Conservation (phyloP, 2,113 vertebrate species). For the Notothenia rossii region DNA sequence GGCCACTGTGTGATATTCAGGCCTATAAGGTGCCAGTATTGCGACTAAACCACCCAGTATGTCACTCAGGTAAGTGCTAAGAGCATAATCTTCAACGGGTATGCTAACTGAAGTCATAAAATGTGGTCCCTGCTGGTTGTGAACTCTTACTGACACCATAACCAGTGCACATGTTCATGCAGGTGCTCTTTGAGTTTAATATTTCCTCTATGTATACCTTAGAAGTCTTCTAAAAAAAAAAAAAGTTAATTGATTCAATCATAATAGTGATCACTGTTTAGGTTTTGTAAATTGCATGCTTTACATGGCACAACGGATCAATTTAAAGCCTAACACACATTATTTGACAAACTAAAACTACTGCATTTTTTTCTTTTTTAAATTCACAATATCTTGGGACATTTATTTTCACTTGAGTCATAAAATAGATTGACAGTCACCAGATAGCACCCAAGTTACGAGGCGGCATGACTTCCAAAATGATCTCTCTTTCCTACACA, state of each 20-base stretch:
- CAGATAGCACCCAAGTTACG: conserved; percentile 33
- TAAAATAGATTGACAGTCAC: neutral
- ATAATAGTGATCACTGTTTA: neutral
- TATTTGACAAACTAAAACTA: neutral
- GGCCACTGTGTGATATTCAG: neutral
- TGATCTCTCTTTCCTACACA: neutral
- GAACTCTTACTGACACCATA: neutral
- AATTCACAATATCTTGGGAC: neutral
- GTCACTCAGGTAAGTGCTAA: no score
- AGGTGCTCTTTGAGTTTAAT: neutral
- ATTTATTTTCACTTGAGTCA: neutral
- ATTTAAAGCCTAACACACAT: neutral
- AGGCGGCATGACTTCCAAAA: neutral
- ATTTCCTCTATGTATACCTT: neutral
- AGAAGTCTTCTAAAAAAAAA: no score
- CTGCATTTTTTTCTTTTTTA: neutral
- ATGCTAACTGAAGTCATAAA: neutral
- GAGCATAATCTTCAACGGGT: neutral
- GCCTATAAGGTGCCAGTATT: no score
- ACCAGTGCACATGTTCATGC: neutral
- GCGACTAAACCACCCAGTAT: no score
- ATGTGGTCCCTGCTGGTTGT: neutral
- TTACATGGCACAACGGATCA: neutral
- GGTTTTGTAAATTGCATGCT: neutral
- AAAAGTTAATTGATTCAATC: neutral